Base-by-base conservation (phyloP, 1,140 invertebrate species). In the Diuraphis noxia region DNA sequence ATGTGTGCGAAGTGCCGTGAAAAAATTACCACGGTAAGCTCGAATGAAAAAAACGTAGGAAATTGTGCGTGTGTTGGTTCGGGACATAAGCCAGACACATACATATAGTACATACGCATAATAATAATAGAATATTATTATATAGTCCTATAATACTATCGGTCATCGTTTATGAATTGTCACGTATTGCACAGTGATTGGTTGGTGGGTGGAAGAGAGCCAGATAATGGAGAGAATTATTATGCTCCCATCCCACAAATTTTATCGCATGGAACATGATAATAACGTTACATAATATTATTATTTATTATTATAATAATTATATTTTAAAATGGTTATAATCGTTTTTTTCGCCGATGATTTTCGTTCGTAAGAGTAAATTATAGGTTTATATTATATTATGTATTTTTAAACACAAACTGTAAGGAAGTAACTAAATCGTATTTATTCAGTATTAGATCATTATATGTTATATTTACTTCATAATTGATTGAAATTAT, bases 61-160 rank as follows among this genome's bases (percentile, higher is more conserved):
- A 63, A 63, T 63, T 63, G 56, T n/a, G 56, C 13, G 9, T 10
- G 56, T 17, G 10, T n/a, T 63, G 30, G 30, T 52, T 52, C 49
- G 1, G 25, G 10, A 13, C 56, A n/a, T 63, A 63, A 63, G n/a
- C 56, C 30, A n/a, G 56, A 63, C 17, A 5, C 56, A 63, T n/a
- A 63, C n/a, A n/a, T n/a, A n/a, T n/a, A n/a, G n/a, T n/a, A n/a
- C 30, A 72, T 5, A 0, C 25, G 30, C 13, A n/a, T 72, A 72
- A 72, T 72, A 63, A n/a, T 72, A 72, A 72, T 72, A 63, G n/a
- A 30, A 56, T 63, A n/a, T 63, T 63, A 63, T n/a, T n/a, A 63
- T 63, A 56, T 19, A 49, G 0, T 49, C 3, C 30, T 63, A 30
- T 30, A 23, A 23, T 23, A 25, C 1, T 10, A n/a, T 63, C 30